Conservation (phyloP, 2,113 vertebrate species). For the Craseonycteris thonglongyai region DNA sequence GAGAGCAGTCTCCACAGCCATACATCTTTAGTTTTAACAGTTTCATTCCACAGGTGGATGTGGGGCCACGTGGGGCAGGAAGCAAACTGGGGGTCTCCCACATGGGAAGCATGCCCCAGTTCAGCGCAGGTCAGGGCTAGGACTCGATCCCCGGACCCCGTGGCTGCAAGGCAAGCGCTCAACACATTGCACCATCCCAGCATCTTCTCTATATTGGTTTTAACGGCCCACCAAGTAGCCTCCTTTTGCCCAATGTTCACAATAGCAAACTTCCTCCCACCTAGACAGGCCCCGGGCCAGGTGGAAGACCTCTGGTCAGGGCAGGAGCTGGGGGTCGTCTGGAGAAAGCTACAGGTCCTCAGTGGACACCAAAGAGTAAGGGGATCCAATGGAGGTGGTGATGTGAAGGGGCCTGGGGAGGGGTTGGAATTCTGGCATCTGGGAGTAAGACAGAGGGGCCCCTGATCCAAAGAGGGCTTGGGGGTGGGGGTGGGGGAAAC, state of each 20-base stretch:
- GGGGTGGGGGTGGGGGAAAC: too few species aligned
- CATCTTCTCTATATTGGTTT: neutral
- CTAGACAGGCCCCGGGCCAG: neutral
- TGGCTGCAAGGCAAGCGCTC: too few species aligned
- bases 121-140: too few species aligned
- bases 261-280: neutral
- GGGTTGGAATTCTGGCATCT: neutral
- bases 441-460: neutral
- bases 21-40: too few species aligned
- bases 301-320: too few species aligned
- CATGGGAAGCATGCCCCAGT: too few species aligned
- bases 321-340: neutral
- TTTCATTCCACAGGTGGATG: too few species aligned
- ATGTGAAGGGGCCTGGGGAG: neutral
- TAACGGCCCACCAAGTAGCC: accelerated
- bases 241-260: neutral
- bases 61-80: too few species aligned
- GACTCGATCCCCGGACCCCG: too few species aligned
- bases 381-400: neutral
- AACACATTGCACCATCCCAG: too few species aligned
- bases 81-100: too few species aligned
- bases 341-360: neutral
- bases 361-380: neutral
- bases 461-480: neutral
- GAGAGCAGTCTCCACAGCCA: too few species aligned